These are phyloP conservation scores for Uloborus diversus DNA, from an alignment of 1,140 invertebrate genomes.

Conservation along the genomic window DNA sequence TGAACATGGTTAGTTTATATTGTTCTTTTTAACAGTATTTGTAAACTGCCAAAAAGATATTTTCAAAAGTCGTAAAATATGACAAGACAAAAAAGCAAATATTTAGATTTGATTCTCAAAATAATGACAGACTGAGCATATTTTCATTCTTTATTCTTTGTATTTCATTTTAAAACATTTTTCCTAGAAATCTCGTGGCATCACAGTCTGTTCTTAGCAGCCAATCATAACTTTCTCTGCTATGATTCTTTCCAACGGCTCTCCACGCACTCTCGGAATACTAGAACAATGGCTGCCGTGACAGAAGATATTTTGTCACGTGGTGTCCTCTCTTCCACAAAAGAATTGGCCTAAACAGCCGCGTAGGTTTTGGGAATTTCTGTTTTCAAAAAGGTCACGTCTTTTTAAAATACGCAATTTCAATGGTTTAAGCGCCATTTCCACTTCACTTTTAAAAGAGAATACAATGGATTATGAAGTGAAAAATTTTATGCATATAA, in stretches of 20 bases:
- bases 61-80: too few species aligned
- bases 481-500: too few species aligned
- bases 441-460: too few species aligned
- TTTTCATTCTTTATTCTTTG: not conserved
- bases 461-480: too few species aligned
- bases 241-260: not conserved
- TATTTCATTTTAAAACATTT: not conserved
- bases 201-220: not conserved
- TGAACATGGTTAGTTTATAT: too few species aligned
- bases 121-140: not conserved
- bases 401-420: not conserved
- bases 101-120: not conserved
- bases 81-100: too few species aligned
- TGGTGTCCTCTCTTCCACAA: slow-evolving; percentile 19
- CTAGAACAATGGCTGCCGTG: slow-evolving; percentile 35
- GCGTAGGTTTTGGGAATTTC: slow-evolving; percentile 10
- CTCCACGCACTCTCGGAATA: not conserved
- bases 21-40: too few species aligned
- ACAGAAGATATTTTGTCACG: slow-evolving; percentile 41
- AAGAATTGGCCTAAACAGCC: slow-evolving; percentile 18
- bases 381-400: not conserved
- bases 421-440: too few species aligned
- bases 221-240: not conserved
- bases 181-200: not conserved
- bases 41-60: too few species aligned